A percentile compares a stretch with the other conserved stretches of the same genome.
Evolutionary conservation across 2,888 invertebrate genomes (phyloP).

Genomic region (Pycnomerus fuliginosus): DNA sequence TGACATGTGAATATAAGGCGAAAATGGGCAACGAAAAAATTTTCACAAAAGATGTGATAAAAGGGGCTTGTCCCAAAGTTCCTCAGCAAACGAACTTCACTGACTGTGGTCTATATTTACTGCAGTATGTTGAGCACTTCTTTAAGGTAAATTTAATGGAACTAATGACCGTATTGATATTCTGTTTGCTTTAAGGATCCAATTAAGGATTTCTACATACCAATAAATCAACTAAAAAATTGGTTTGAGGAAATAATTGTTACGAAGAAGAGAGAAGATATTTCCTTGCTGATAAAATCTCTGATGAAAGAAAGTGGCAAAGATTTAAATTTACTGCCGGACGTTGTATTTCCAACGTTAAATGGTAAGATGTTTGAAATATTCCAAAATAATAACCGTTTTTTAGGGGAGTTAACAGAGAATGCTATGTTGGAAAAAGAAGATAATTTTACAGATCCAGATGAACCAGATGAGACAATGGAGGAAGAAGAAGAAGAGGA

Average conservation of each 20-base stretch:
- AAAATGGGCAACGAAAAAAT: conserved; percentile 64
- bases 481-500: conserved; percentile 22
- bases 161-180: not conserved
- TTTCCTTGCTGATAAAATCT: conserved; percentile 73
- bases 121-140: conserved; percentile 96
- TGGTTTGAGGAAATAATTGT: conserved; percentile 89
- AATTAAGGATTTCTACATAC: conserved; percentile 76
- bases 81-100: conserved; percentile 98
- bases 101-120: conserved; percentile 93
- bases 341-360: conserved; percentile 73
- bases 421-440: conserved; percentile 36
- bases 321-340: conserved; percentile 66
- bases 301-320: conserved; percentile 74
- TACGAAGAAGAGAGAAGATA: conserved; percentile 82
- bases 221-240: conserved; percentile 76
- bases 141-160: conserved; percentile 65
- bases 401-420: conserved; percentile 62
- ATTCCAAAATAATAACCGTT: conserved; percentile 1
- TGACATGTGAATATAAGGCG: conserved; percentile 81
- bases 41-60: conserved; percentile 81
- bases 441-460: conserved; percentile 38
- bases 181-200: conserved; percentile 62
- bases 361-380: conserved; percentile 58
- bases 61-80: conserved; percentile 84
- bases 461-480: conserved; percentile 30